Base-by-base conservation (phyloP, 1,140 invertebrate species). In the Meloidogyne chitwoodi region DNA sequence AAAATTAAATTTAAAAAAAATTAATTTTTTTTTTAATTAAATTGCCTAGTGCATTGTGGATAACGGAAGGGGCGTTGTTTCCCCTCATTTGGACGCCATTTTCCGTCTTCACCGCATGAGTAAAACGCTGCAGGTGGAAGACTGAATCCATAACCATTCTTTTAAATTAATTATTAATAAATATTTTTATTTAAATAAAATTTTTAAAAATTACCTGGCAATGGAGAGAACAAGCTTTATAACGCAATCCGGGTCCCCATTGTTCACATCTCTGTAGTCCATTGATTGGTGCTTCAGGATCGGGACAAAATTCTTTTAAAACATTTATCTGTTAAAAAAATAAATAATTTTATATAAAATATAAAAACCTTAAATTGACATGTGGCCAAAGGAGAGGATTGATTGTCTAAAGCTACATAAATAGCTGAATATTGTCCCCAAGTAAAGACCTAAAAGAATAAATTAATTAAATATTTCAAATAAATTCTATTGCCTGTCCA, bases 351-450 rank as follows among this genome's bases (percentile, higher is more conserved):
- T 81, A 34, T 44, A 94, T 93, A 91, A 48, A 95, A 87, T 22
- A 96, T 91, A 75, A 94, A 94, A 72, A 98, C 93, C 87, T 93
- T 95, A 89, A 98, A 98, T 71, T 91, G 92, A 87, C 96, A 98
- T 22, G 91, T 92, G 1, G 93, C 95, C 29, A 93, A 91, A 84
- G 96, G 97, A 29, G 31, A 29, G 76, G 93, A 93, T 67, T 92
- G 92, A 68, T 92, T 92, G 89, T 98, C 95, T 76, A 92, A 92
- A 63, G 94, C 95, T 5, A 96, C 92, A 84, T 98, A 98, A 26
- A 93, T 93, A 68, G 98, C 93, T 70, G 93, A 92, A 85, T 97
- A 96, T 29, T 91, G 92, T 79, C 95, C 96, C 93, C 93, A 95
- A 0, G 93, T 89, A 11, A 97, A 90, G 5, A 93, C 94, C 71